phyloP scores from a whole-genome alignment of 2,888 invertebrate genomes.

The Campoletis raptor region DNA sequence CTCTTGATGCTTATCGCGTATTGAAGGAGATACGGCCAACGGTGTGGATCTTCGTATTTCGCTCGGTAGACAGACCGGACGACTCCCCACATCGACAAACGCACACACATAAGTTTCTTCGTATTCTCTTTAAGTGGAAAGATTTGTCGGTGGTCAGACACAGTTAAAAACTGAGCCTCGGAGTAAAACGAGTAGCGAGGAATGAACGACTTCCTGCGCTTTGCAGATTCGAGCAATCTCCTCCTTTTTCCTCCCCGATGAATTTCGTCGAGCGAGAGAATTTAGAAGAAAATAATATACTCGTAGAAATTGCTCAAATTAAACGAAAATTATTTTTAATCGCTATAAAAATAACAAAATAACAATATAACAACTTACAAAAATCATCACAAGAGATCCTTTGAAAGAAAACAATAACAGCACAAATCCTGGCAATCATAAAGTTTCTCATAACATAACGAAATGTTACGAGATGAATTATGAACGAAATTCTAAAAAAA shows the following conservation, averaged over 20 bases:
- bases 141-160: slow-evolving; percentile 50
- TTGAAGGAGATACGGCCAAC: slow-evolving; percentile 25
- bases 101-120: background rate
- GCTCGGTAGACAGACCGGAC: slow-evolving; percentile 59
- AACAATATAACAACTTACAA: background rate
- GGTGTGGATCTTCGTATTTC: slow-evolving; percentile 61
- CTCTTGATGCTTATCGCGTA: slow-evolving; percentile 57
- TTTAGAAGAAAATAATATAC: background rate
- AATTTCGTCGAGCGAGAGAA: background rate
- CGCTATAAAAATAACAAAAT: background rate
- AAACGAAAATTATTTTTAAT: slow-evolving; percentile 15
- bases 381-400: background rate
- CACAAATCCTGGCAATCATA: background rate
- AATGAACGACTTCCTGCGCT: slow-evolving; percentile 57
- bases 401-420: background rate
- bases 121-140: slow-evolving; percentile 48
- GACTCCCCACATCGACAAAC: slow-evolving; percentile 24
- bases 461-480: slow-evolving; percentile 2
- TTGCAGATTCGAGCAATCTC: slow-evolving; percentile 42
- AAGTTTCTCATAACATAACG: slow-evolving; percentile 2
- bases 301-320: background rate
- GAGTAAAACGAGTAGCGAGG: slow-evolving; percentile 52
- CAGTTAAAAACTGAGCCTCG: slow-evolving; percentile 23
- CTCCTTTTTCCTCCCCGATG: slow-evolving; percentile 1
- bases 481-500: background rate